A percentile compares a stretch with the other conserved stretches of the same genome.
phyloP scores from a whole-genome alignment of 1,140 invertebrate genomes.

The Procambarus clarkii region DNA sequence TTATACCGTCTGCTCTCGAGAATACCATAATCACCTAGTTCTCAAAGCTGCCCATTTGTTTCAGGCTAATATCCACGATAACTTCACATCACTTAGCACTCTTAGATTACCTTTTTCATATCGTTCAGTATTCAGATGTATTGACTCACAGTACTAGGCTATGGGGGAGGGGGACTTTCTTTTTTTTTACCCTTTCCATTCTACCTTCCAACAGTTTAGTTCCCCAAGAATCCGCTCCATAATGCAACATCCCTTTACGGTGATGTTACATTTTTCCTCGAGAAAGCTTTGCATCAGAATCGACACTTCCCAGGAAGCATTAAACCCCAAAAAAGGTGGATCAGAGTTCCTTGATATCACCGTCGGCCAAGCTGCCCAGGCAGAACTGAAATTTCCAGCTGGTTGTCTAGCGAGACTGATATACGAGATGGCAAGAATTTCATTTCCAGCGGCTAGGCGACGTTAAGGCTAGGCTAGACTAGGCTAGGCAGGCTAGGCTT shows the following conservation, averaged over 20 bases:
- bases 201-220: too few relatives aligned
- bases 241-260: background rate
- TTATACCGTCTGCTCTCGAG: too few relatives aligned
- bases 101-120: too few relatives aligned
- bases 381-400: background rate
- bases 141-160: too few relatives aligned
- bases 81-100: too few relatives aligned
- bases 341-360: background rate
- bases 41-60: too few relatives aligned
- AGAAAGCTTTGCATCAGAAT: background rate
- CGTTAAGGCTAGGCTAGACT: background rate
- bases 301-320: background rate
- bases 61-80: too few relatives aligned
- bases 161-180: too few relatives aligned
- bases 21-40: too few relatives aligned
- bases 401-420: background rate
- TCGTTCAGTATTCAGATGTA: too few relatives aligned
- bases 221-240: background rate
- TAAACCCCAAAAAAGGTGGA: background rate
- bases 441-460: background rate
- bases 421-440: slow-evolving; percentile 2
- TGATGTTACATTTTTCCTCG: background rate
- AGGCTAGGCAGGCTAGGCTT: too few relatives aligned
- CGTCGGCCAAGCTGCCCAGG: background rate
- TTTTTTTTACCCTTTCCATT: too few relatives aligned